Conservation (phyloP, 2,797 vertebrate genomes). For the Podarcis lilfordi region DNA sequence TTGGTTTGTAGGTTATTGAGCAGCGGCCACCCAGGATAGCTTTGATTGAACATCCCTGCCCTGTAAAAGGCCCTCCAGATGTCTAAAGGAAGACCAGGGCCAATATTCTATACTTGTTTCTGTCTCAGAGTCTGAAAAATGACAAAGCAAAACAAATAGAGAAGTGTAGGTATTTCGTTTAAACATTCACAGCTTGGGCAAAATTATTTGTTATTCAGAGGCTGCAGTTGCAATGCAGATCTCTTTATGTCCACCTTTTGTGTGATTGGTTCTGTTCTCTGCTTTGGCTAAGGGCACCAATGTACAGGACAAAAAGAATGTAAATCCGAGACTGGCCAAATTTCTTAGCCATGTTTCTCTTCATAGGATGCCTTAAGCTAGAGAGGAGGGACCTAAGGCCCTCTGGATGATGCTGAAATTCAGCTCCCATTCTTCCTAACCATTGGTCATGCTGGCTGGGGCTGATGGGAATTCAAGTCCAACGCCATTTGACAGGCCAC, state of each 20-base stretch:
- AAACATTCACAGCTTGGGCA: background rate
- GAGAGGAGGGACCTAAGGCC: background rate
- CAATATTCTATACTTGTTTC: slow-evolving; percentile 1
- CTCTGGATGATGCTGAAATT: too few relatives aligned
- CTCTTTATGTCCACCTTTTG: background rate
- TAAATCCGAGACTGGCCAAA: background rate
- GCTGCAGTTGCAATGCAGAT: accelerated
- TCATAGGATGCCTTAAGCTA: background rate
- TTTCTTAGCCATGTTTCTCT: background rate
- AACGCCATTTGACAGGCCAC: too few relatives aligned
- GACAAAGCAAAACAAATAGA: background rate
- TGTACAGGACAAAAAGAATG: background rate
- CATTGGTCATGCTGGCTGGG: too few relatives aligned
- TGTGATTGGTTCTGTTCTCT: slow-evolving; percentile 1
- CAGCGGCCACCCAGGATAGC: background rate
- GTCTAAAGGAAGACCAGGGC: slow-evolving; percentile 41
- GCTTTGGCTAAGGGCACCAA: background rate
- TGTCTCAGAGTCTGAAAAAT: slow-evolving; percentile 47
- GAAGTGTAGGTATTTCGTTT: slow-evolving; percentile 1
- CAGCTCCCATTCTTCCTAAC: too few relatives aligned
- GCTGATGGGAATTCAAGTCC: too few relatives aligned
- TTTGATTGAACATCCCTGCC: slow-evolving; percentile 29
- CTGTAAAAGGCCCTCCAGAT: slow-evolving; percentile 27
- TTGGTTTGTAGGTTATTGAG: background rate
- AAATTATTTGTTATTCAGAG: slow-evolving; percentile 33